Percentiles rank a stretch among this genome's conserved stretches.
Evolutionary conservation across 2,888 invertebrate species (phyloP).

Genomic region (Agrilus cyanescens): DNA sequence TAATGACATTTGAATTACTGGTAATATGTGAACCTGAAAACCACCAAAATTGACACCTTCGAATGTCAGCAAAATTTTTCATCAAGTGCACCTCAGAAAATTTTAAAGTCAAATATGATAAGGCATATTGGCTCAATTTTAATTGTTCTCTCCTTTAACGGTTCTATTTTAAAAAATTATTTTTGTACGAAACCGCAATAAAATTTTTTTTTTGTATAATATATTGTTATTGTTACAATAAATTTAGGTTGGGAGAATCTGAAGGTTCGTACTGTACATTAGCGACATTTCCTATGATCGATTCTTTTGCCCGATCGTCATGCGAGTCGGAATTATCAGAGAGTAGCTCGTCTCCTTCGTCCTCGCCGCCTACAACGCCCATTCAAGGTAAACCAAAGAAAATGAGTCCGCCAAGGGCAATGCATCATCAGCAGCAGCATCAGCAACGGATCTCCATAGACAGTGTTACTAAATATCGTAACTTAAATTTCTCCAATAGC

Average conservation of each 20-base stretch:
- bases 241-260: slow-evolving; percentile 45
- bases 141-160: too few species aligned
- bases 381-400: slow-evolving; percentile 24
- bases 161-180: too few species aligned
- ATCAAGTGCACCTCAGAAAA: too few species aligned
- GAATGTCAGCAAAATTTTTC: too few species aligned
- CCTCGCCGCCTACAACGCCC: slow-evolving; percentile 26
- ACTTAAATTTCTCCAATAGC: slow-evolving; percentile 16
- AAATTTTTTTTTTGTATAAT: background rate
- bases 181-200: too few species aligned
- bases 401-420: slow-evolving; percentile 11
- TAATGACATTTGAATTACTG: too few species aligned
- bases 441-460: slow-evolving; percentile 21
- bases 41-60: too few species aligned
- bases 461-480: slow-evolving; percentile 22
- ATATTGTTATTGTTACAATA: slow-evolving; percentile 1
- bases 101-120: too few species aligned
- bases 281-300: slow-evolving; percentile 39
- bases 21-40: too few species aligned
- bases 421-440: slow-evolving; percentile 14
- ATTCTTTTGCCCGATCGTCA: slow-evolving; percentile 19
- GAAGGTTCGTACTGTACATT: slow-evolving; percentile 50
- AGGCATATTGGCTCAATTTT: too few species aligned
- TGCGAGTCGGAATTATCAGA: slow-evolving; percentile 16
- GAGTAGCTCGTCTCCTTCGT: slow-evolving; percentile 23